Conservation (phyloP, 2,797 vertebrate species). For the Phylloscopus collybita region DNA sequence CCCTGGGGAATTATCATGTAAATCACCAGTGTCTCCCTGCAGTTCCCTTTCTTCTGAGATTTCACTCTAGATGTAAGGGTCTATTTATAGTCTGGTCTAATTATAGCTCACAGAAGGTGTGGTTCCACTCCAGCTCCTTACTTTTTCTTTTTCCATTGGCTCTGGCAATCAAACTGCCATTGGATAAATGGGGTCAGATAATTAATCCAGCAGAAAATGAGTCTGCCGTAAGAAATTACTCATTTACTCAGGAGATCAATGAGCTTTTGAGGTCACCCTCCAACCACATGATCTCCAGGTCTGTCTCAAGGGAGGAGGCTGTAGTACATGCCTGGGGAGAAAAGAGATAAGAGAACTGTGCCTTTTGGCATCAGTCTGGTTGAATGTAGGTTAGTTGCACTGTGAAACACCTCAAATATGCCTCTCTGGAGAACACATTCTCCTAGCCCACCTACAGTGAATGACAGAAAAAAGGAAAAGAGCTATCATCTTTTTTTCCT, state of each 20-base stretch:
- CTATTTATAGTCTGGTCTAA: slow-evolving; percentile 11
- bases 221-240: neutral
- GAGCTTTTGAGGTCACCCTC: neutral
- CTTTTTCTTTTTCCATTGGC: neutral
- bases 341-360: neutral
- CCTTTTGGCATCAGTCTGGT: neutral
- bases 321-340: neutral
- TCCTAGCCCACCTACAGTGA: neutral
- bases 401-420: neutral
- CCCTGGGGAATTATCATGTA: neutral
- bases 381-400: neutral
- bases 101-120: neutral
- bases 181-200: neutral
- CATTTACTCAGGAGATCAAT: neutral
- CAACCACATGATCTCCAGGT: neutral
- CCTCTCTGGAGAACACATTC: neutral
- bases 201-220: neutral
- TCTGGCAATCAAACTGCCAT: neutral
- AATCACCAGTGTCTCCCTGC: neutral
- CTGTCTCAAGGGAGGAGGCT: neutral
- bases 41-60: neutral
- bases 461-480: neutral
- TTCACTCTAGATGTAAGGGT: neutral
- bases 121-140: neutral
- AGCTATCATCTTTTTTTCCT: neutral